Percentiles rank a stretch among this genome's conserved stretches.
Evolutionary conservation across 2,888 invertebrate genomes (phyloP).

Genomic region (Athalia cordata): DNA sequence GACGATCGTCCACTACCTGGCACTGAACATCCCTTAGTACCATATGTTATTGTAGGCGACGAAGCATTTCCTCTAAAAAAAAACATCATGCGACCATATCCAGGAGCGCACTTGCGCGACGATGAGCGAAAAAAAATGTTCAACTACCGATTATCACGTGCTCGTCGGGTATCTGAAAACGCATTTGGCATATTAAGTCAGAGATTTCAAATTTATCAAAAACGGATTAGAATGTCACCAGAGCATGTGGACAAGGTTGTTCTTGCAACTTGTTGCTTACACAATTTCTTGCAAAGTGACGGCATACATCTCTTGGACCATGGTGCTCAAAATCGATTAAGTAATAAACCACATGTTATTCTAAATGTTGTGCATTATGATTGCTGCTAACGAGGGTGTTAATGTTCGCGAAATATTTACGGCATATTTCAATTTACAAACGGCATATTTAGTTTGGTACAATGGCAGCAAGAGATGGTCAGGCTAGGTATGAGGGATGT

Average conservation of each 20-base stretch:
- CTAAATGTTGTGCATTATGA: no score
- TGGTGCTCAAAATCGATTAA: no score
- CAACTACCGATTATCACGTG: slow-evolving; percentile 45
- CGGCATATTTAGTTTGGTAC: no score
- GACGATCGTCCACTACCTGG: slow-evolving; percentile 1
- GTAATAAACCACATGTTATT: no score
- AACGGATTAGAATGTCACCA: slow-evolving; percentile 36
- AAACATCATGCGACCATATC: no score
- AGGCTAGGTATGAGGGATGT: no score
- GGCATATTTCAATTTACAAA: no score
- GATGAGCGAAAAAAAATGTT: slow-evolving; percentile 47
- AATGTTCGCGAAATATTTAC: no score
- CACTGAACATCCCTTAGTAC: background rate
- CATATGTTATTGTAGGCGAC: slow-evolving; percentile 46
- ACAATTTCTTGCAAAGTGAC: slow-evolving; percentile 48
- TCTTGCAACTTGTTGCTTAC: slow-evolving; percentile 47
- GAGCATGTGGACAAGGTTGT: slow-evolving; percentile 46
- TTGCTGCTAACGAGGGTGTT: no score
- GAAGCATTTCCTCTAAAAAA: slow-evolving; percentile 46
- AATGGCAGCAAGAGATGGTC: no score
- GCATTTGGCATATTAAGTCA: slow-evolving; percentile 48
- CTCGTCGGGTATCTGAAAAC: slow-evolving; percentile 46
- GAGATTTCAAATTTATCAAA: slow-evolving; percentile 46
- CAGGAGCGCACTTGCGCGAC: no score
- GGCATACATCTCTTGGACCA: background rate